Base-by-base conservation (phyloP, 92 coral and sea anemone species). In the Galaxea fascicularis region DNA sequence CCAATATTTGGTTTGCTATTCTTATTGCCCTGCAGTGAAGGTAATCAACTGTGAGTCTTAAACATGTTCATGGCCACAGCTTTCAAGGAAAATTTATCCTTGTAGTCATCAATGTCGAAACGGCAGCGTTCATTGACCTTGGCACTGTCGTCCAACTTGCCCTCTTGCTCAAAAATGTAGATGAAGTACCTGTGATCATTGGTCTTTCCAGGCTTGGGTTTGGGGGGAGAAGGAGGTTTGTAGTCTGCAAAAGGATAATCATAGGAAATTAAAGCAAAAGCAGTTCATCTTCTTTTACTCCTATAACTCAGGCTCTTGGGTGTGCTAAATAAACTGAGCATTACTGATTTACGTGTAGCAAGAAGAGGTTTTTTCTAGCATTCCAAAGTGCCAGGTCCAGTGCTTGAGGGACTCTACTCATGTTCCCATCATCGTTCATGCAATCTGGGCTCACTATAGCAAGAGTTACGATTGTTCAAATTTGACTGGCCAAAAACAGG, bases 151-250 rank as follows among this genome's bases (percentile, higher is more conserved):
- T 47, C 54, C 46, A 77, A 54, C 71, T 66, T 28, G 0, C 41
- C 58, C 12, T 21, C 16, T 31, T 93, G 96, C 31, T 89, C 57
- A 67, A 90, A 93, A 25, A 82, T 84, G 29, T 56, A 86, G 12
- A 77, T 7, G 80, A 84, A 88, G 73, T 93, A 93, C 31, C 92
- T 88, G 75, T 93, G 96, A 56, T 67, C 79, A 35, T 76, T 74
- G 47, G 80, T 26, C 35, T 79, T 88, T 29, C 68, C 63, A 35
- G 86, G 64, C 46, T 74, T 44, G 24, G 68, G 27, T n/a, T 73
- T 29, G 0, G 96, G 96, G 24, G 96, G 96, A 20, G 68, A 22
- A 10, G 96, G 96, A 65, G 94, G 94, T 1, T 85, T 85, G 89
- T 93, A 93, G 10, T 57, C 96, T 93, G 83, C 21, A 72, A 80